Conservation (phyloP, 2,113 vertebrate species). For the Platichthys flesus region DNA sequence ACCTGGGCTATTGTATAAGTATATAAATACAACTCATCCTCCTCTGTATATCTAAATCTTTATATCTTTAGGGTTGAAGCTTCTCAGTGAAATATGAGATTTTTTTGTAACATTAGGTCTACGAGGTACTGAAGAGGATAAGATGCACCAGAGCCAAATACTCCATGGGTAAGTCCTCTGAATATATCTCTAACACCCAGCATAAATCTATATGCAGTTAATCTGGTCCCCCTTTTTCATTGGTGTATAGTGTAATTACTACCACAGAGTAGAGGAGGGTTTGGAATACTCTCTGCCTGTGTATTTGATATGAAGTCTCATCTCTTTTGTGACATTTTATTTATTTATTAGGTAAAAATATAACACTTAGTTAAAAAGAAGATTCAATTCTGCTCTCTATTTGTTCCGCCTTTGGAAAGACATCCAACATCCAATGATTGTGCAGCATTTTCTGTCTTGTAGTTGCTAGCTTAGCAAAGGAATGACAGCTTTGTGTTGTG, state of each 20-base stretch:
- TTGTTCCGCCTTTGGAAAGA: background rate
- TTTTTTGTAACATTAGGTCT: constrained; percentile 84
- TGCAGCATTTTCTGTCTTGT: background rate
- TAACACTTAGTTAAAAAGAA: too few species aligned
- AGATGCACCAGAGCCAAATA: constrained; percentile 90
- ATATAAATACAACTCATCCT: background rate
- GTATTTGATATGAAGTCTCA: too few species aligned
- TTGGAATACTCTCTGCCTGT: background rate
- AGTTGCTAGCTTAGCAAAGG: background rate
- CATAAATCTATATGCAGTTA: constrained; percentile 22
- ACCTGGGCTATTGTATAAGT: background rate
- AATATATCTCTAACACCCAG: background rate
- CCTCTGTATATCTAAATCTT: background rate
- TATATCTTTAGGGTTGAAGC: background rate
- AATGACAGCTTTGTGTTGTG: too few species aligned
- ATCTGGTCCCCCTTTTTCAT: background rate
- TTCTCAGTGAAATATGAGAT: background rate
- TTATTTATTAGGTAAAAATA: too few species aligned
- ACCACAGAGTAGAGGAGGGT: background rate
- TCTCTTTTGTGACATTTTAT: too few species aligned
- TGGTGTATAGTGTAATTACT: background rate
- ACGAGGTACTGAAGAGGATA: constrained; percentile 93
- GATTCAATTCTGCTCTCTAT: too few species aligned
- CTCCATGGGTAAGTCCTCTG: constrained; percentile 89
- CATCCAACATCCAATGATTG: background rate